phyloP scores from a whole-genome alignment of 2,113 vertebrate genomes.

The human (Homo sapiens) region GRCh38 chr2:95294001-95294500 shows the following conservation, averaged over 20 bases:
- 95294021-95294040: fast-evolving
- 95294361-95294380: not conserved
- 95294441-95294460: not conserved
- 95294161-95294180: not conserved
- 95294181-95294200: not conserved
- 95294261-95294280: not conserved
- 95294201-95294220: not conserved
- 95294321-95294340: not conserved
- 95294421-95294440: not conserved
- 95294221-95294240: not conserved
- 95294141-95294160: not conserved
- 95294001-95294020: too few species aligned
- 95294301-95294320: not conserved
- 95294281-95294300: not conserved
- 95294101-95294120: too few species aligned
- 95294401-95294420: not conserved
- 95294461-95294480: not conserved
- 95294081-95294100: fast-evolving
- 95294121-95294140: not conserved
- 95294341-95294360: not conserved
- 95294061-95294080: not conserved
- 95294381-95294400: not conserved
- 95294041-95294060: not conserved
- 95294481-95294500: not conserved
- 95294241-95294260: not conserved